Evolutionary conservation across 1,140 invertebrate species (phyloP), one percentile per base, ranked within the genome.

Genomic region (Cyrtorhinus lividipennis): DNA sequence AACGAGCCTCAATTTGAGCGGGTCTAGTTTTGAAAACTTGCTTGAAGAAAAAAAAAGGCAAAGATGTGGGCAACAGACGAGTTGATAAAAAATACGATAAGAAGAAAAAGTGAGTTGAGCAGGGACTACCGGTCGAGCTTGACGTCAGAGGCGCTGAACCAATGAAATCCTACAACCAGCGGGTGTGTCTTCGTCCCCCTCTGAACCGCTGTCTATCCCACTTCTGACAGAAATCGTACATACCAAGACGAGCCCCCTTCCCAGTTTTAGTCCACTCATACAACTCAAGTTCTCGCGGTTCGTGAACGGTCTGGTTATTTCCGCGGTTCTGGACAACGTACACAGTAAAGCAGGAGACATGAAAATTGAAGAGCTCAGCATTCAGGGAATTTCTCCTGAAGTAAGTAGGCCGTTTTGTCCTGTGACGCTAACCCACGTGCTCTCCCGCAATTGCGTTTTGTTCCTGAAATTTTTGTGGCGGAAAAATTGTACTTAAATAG

Each of bases 331-430:
- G 15, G 15, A 38, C 5, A 38, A n/a, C n/a, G n/a, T n/a, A 38
- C 30, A 38, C 5, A 15, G 30, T 5, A 38, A 38, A 38, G 15
- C 30, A 38, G 30, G 30, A 15, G 30, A 5, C 26, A 62, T 57
- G 38, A 65, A 62, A 46, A 45, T 65, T 15, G 62, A 62, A 26
- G 61, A 56, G 15, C 45, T 56, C 44, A 24, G 60, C 18, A 18
- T 53, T 2, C 44, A 45, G 23, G 60, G 56, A 8, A 62, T 38
- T 20, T 23, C 57, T 24, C 25, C 61, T 22, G 57, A 26, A 27
- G 64, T 65, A 25, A 56, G 56, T 59, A 38, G 5, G 15, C 30
- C 5, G 15, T n/a, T n/a, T n/a, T n/a, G n/a, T n/a, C n/a, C n/a
- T n/a, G n/a, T n/a, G n/a, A n/a, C n/a, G n/a, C n/a, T n/a, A n/a